Conservation (phyloP, 2,888 invertebrate genomes). For the Willowsia nigromaculata region DNA sequence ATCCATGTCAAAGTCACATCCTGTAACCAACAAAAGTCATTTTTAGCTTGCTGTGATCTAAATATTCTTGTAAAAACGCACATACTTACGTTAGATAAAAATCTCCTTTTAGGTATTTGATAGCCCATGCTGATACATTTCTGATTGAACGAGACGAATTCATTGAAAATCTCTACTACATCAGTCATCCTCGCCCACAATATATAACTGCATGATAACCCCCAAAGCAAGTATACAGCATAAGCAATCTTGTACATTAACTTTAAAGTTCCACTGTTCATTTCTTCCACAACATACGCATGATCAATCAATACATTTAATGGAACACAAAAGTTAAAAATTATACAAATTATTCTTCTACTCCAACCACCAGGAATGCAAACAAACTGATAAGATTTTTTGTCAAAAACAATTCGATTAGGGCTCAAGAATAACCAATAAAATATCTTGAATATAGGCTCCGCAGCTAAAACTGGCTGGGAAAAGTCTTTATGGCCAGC, state of each 20-base stretch:
- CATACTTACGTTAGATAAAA: not conserved
- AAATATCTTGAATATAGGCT: not conserved
- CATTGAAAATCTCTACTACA: constrained; percentile 15
- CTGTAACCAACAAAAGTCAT: not conserved
- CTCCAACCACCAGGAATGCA: not conserved
- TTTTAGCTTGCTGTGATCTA: no score
- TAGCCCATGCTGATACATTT: not conserved
- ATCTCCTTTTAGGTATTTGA: not conserved
- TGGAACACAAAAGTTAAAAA: constrained; percentile 13
- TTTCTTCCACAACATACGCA: not conserved
- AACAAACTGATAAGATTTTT: not conserved
- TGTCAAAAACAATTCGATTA: not conserved
- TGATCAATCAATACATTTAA: not conserved
- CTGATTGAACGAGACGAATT: not conserved
- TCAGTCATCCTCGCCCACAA: constrained; percentile 1
- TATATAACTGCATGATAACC: not conserved
- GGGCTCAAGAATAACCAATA: not conserved
- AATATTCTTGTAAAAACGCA: no score
- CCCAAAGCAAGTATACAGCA: not conserved
- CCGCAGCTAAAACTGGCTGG: not conserved
- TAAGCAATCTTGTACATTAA: constrained; percentile 8
- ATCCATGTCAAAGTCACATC: not conserved
- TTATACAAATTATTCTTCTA: not conserved
- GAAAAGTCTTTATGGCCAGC: not conserved
- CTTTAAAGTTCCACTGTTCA: not conserved